Conservation (phyloP, 2,113 vertebrate species). For the Noctilio leporinus region DNA sequence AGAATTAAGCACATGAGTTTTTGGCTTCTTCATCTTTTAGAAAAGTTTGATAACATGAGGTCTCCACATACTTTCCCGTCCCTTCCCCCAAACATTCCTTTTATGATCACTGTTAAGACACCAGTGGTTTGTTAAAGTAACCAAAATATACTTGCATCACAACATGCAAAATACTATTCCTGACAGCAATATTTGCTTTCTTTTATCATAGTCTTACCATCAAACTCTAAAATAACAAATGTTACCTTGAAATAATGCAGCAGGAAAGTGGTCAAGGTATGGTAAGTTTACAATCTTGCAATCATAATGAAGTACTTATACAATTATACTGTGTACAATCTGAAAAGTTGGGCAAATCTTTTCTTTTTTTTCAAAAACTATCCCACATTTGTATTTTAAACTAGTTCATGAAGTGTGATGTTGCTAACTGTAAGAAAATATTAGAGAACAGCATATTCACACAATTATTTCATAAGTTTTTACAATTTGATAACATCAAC, state of each 20-base stretch:
- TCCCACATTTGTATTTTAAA: background rate
- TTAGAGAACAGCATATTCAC: background rate
- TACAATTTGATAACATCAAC: background rate
- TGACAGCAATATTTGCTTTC: background rate
- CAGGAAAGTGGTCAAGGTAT: background rate
- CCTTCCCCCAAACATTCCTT: background rate
- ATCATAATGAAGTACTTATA: background rate
- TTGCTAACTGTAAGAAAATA: background rate
- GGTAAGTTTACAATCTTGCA: background rate
- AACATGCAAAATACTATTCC: background rate
- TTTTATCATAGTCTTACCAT: background rate
- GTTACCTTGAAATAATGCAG: background rate
- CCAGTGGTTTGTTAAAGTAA: conserved; percentile 18
- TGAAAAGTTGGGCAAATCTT: background rate
- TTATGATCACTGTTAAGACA: background rate
- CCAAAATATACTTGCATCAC: background rate
- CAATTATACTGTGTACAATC: background rate
- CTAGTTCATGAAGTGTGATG: background rate
- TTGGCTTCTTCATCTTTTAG: background rate
- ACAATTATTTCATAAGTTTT: conserved; percentile 23
- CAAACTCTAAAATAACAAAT: conserved; percentile 15
- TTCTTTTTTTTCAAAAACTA: conserved; percentile 21
- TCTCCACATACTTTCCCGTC: background rate
- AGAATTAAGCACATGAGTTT: background rate
- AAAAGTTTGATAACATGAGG: conserved; percentile 4